Evolutionary conservation across 2,888 invertebrate genomes (phyloP), one percentile per base, ranked within the genome.

Genomic region (Tachystola acroxantha): DNA sequence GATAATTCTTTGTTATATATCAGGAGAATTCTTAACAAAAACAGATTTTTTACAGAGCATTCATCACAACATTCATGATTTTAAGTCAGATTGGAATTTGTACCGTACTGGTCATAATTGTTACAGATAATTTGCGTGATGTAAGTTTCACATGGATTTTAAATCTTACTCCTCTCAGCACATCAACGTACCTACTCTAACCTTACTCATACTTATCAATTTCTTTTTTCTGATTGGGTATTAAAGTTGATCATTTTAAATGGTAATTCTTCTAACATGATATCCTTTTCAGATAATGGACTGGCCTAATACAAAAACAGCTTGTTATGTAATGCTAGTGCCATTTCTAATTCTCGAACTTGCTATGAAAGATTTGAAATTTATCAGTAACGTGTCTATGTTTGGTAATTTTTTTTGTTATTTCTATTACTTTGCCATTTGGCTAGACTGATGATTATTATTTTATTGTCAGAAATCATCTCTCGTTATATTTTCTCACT

Each of bases 41-140:
- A 7, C 2, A 24, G 3, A 24, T 24, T 39, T 25, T 39, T 67
- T 64, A 13, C 69, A 79, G 78, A 10, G 26, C 40, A 3, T 56
- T 75, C 7, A 62, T 77, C 31, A 61, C 68, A 0, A 45, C 52
- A 1, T 67, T 71, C 31, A 75, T 77, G 79, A 22, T 77, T n/a
- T 5, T 69, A 22, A 75, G 67, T 31, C 78, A 79, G 40, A 37
- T 79, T 13, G 74, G 70, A 27, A 74, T 73, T 39, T 75, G 77
- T 40, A 58, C 69, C 1, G 75, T 75, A 1, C 69, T 61, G 34
- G 65, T 77, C 1, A 58, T 60, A 34, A 70, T 75, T 25, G 73
- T 77, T 2, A 39, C 72, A 2, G 77, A 78, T 37, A 60, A 65
- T 45, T 51, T 79, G 28, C 60, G 73, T 35, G 79, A 77, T 55